Evolutionary conservation across 2,888 invertebrate species (phyloP).

Genomic region (Ophion costatus): DNA sequence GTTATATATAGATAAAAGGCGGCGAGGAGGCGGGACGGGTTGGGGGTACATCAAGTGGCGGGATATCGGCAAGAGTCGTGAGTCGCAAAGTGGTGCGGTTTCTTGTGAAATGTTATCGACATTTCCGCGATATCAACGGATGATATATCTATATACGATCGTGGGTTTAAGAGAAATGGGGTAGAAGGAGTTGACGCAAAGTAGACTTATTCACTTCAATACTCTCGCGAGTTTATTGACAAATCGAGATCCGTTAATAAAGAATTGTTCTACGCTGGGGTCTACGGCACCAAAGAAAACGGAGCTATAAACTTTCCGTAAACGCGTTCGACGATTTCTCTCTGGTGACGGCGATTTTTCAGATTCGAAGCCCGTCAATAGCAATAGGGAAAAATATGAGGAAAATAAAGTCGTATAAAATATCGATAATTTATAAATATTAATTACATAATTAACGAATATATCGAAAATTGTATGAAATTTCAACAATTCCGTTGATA

Average conservation of each 20-base stretch:
- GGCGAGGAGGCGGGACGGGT: not conserved
- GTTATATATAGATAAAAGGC: slow-evolving; percentile 7
- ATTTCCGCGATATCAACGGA: slow-evolving; percentile 45
- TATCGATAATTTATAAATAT: not conserved
- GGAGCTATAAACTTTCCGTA: not conserved
- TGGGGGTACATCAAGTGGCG: not conserved
- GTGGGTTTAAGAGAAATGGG: slow-evolving; percentile 16
- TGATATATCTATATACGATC: not conserved
- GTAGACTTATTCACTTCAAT: slow-evolving; percentile 47
- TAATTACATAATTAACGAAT: too few species aligned
- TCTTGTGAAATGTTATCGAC: slow-evolving; percentile 55
- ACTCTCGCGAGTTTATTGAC: slow-evolving; percentile 27
- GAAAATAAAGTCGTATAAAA: not conserved
- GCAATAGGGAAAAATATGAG: not conserved
- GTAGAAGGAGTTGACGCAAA: slow-evolving; percentile 26
- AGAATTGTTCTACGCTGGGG: not conserved
- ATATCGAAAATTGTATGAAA: too few species aligned
- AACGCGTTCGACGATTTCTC: not conserved
- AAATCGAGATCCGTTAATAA: slow-evolving; percentile 8
- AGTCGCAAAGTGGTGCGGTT: slow-evolving; percentile 46
- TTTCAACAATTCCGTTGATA: too few species aligned
- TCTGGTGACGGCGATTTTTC: not conserved
- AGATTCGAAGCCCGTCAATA: not conserved
- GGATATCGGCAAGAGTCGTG: slow-evolving; percentile 32
- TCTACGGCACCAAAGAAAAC: not conserved